These are phyloP conservation scores for Redunca redunca DNA, from an alignment of 2,113 vertebrate species.

Conservation along the genomic window DNA sequence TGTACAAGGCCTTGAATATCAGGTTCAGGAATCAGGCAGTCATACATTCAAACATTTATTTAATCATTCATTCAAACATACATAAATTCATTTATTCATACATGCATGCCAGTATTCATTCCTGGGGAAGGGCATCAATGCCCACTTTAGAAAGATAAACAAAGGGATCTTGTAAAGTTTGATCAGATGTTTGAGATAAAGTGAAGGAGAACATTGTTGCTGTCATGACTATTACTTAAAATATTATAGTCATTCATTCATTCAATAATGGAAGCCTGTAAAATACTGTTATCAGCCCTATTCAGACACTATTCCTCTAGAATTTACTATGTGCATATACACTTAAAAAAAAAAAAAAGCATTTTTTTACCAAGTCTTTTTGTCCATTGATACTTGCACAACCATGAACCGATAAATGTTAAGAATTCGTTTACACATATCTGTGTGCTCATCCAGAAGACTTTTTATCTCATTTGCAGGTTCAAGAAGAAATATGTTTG, in stretches of 20 bases:
- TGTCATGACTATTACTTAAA: constrained; percentile 9
- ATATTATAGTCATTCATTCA: background rate
- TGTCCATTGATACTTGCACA: constrained; percentile 98
- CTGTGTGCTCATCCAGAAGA: constrained; percentile 96
- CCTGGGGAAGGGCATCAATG: background rate
- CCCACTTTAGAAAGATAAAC: constrained; percentile 6
- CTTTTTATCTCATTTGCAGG: constrained; percentile 95
- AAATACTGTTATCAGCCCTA: background rate
- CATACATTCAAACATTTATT: background rate
- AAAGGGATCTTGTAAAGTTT: background rate
- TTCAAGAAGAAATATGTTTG: constrained; percentile 97
- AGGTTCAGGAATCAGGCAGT: background rate
- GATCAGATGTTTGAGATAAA: background rate
- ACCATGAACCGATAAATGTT: constrained; percentile 99
- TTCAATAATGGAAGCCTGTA: background rate
- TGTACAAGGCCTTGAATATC: background rate
- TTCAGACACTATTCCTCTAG: background rate
- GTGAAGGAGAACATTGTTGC: background rate
- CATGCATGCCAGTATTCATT: background rate
- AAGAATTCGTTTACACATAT: constrained; percentile 99
- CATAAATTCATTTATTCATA: background rate
- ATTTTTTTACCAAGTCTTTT: constrained; percentile 94
- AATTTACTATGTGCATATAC: constrained; percentile 8
- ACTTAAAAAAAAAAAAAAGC: background rate
- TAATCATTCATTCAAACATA: background rate